A percentile compares a stretch with the other conserved stretches of the same genome.
Conservation (phyloP, 2,113 vertebrate species). For the Mormyrus iriodes region DNA sequence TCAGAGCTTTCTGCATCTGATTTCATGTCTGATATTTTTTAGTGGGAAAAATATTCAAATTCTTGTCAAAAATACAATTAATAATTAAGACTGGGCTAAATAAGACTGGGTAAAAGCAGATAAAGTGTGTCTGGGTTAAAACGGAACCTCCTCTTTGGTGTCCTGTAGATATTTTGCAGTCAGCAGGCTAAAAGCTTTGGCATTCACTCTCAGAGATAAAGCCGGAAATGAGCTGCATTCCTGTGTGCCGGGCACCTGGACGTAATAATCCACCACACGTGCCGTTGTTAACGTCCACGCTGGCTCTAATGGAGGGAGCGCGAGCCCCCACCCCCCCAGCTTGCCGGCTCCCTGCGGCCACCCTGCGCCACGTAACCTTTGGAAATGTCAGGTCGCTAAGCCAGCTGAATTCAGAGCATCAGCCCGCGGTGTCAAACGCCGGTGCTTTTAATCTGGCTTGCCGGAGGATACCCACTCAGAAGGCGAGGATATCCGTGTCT, state of each 20-base stretch:
- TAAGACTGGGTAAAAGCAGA: not conserved
- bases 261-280: slow-evolving; percentile 39
- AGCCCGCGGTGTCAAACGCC: slow-evolving; percentile 58
- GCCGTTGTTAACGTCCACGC: slow-evolving; percentile 44
- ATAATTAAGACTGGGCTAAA: not conserved
- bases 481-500: slow-evolving; percentile 59
- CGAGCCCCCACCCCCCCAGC: slow-evolving; percentile 49
- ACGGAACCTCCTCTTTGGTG: not conserved
- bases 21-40: not conserved
- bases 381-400: slow-evolving; percentile 66
- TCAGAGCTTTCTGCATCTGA: not conserved
- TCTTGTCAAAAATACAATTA: not conserved
- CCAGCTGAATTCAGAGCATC: slow-evolving; percentile 50
- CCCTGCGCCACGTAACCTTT: slow-evolving; percentile 56
- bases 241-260: slow-evolving; percentile 3
- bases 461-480: slow-evolving; percentile 57
- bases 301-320: slow-evolving; percentile 43
- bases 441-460: slow-evolving; percentile 68
- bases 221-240: not conserved
- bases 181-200: not conserved
- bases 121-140: not conserved
- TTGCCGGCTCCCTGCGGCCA: slow-evolving; percentile 38
- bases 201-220: not conserved
- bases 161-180: not conserved
- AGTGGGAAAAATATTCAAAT: not conserved